These are phyloP conservation scores for Lontra canadensis DNA, from an alignment of 2,113 vertebrate genomes.

Conservation along the genomic window DNA sequence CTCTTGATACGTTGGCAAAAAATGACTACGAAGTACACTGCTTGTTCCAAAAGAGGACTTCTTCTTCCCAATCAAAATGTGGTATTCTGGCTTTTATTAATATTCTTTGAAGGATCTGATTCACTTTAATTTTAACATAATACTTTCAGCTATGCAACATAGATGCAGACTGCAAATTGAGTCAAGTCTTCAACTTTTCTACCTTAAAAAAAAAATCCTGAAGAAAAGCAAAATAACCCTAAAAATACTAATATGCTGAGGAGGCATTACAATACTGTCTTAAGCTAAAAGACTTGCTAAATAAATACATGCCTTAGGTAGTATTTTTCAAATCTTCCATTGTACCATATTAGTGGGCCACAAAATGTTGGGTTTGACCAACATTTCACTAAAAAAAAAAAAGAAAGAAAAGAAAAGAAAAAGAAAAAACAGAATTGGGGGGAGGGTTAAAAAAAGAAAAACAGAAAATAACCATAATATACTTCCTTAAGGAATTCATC, in stretches of 20 bases:
- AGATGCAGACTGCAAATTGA: background rate
- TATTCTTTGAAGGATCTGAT: background rate
- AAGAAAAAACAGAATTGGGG: background rate
- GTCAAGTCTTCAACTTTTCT: background rate
- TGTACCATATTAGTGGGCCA: background rate
- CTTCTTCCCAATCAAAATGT: background rate
- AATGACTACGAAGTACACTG: background rate
- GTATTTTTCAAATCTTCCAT: constrained; percentile 31
- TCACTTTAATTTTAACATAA: constrained; percentile 47
- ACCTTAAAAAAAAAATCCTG: constrained; percentile 16
- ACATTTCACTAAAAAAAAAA: background rate
- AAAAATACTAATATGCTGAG: background rate
- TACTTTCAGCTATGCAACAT: background rate
- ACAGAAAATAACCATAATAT: background rate
- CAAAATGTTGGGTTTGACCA: constrained; percentile 4
- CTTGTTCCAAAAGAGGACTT: background rate
- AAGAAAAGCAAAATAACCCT: constrained; percentile 3
- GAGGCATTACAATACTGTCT: constrained; percentile 66
- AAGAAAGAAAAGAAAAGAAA: background rate
- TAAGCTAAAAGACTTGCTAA: constrained; percentile 72
- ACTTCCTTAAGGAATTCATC: constrained; percentile 17
- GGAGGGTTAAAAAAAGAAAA: background rate
- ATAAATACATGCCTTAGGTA: constrained; percentile 61
- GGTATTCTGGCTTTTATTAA: constrained; percentile 37
- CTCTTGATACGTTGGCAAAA: background rate